Percentiles rank a stretch among this genome's conserved stretches.
Evolutionary conservation across 2,797 vertebrate genomes (phyloP).

Genomic region (Ictinia mississippiensis): DNA sequence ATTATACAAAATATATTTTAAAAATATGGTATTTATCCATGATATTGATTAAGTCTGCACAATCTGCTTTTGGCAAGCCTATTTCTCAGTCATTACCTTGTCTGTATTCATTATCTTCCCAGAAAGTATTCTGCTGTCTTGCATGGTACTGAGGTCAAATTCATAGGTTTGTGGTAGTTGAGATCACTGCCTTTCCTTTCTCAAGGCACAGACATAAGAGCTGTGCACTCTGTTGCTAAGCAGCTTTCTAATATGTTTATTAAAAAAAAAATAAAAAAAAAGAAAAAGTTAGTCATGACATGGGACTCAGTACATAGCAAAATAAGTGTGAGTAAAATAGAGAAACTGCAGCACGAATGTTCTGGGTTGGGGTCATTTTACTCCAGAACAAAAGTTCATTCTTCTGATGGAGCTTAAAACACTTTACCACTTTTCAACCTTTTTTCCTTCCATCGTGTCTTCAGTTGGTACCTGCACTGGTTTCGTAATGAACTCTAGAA

Average conservation of each 20-base stretch:
- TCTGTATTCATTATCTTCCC: background rate
- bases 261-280: no score
- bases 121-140: background rate
- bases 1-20: background rate
- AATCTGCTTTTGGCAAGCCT: background rate
- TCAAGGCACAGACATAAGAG: background rate
- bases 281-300: background rate
- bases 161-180: background rate
- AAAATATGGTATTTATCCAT: background rate
- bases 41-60: background rate
- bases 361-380: background rate
- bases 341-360: background rate
- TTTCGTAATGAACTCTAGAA: background rate
- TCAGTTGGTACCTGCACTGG: accelerated
- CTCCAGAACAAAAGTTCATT: background rate
- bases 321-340: background rate
- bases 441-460: background rate
- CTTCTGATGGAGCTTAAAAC: background rate
- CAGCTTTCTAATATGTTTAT: background rate
- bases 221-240: background rate
- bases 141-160: background rate
- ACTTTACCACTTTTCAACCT: background rate
- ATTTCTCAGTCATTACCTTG: background rate
- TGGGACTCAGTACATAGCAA: background rate
- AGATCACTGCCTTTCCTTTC: background rate